Conservation (phyloP, 2,797 vertebrate species). For the Lutjanus argentimaculatus region DNA sequence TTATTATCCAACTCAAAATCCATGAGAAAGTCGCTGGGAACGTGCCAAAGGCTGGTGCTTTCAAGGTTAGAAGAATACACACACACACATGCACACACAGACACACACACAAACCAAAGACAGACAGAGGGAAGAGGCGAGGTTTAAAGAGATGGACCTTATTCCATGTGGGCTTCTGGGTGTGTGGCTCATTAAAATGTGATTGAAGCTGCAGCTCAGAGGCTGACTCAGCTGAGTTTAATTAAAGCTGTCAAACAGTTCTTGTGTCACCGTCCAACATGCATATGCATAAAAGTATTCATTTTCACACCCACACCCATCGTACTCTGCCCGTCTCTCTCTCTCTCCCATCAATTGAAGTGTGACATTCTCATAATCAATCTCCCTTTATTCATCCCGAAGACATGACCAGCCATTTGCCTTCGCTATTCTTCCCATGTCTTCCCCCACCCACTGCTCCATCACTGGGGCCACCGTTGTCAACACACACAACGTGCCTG, state of each 20-base stretch:
- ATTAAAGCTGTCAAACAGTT: conserved; percentile 79
- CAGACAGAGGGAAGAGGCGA: conserved; percentile 31
- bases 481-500: conserved; percentile 27
- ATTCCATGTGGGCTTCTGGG: conserved; percentile 52
- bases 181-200: conserved; percentile 75
- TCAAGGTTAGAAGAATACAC: conserved; percentile 61
- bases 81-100: neutral
- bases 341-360: conserved; percentile 41
- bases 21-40: conserved; percentile 62
- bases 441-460: conserved; percentile 18
- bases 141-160: conserved; percentile 60
- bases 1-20: conserved; percentile 72
- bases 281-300: conserved; percentile 66
- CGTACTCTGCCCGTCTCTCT: conserved; percentile 6
- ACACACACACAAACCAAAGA: conserved; percentile 15
- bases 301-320: conserved; percentile 54
- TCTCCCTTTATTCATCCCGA: conserved; percentile 50
- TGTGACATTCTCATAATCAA: conserved; percentile 55
- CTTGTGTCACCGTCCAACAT: conserved; percentile 64
- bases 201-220: conserved; percentile 64
- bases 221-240: conserved; percentile 76
- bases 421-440: conserved; percentile 60
- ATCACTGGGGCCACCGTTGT: conserved; percentile 33
- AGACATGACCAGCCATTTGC: conserved; percentile 56
- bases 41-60: conserved; percentile 46